A percentile compares a stretch with the other conserved stretches of the same genome.
Evolutionary conservation across 2,113 vertebrate genomes (phyloP).

Genomic region (Tangachromis dhanisi): DNA sequence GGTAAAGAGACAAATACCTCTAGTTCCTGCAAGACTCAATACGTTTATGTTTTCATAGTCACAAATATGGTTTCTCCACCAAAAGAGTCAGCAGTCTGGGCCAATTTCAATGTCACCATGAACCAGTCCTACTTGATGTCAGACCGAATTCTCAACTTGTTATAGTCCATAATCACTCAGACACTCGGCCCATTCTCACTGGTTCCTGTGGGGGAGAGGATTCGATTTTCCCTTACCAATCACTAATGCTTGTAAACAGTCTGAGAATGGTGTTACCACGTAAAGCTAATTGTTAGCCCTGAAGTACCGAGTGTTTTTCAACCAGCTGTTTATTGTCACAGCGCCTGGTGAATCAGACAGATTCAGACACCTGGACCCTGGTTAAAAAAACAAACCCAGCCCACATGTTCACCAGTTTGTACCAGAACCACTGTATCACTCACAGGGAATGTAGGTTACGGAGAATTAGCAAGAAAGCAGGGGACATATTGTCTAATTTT

Average conservation of each 20-base stretch:
- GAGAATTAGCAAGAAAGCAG: not conserved
- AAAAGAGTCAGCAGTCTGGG: not conserved
- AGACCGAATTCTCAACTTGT: rapidly evolving
- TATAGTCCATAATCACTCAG: not conserved
- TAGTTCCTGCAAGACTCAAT: not conserved
- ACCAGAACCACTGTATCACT: not conserved
- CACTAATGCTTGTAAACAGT: not conserved
- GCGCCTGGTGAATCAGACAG: not conserved
- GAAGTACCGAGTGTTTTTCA: not conserved
- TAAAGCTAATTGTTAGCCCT: not conserved
- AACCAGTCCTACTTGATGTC: not conserved
- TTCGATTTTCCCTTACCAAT: not conserved
- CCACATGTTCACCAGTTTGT: not conserved
- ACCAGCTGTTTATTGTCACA: not conserved
- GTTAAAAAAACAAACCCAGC: rapidly evolving
- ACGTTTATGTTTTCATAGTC: not conserved
- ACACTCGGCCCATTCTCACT: not conserved
- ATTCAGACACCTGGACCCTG: not conserved
- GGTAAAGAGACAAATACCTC: not conserved
- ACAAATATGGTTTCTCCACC: not conserved
- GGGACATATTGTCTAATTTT: rapidly evolving
- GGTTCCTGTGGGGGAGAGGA: not conserved
- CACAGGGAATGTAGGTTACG: rapidly evolving
- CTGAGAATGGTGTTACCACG: not conserved
- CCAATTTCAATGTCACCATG: not conserved